Evolutionary conservation across 2,113 vertebrate species (phyloP).

Genomic region (Ceyx margarethae): DNA sequence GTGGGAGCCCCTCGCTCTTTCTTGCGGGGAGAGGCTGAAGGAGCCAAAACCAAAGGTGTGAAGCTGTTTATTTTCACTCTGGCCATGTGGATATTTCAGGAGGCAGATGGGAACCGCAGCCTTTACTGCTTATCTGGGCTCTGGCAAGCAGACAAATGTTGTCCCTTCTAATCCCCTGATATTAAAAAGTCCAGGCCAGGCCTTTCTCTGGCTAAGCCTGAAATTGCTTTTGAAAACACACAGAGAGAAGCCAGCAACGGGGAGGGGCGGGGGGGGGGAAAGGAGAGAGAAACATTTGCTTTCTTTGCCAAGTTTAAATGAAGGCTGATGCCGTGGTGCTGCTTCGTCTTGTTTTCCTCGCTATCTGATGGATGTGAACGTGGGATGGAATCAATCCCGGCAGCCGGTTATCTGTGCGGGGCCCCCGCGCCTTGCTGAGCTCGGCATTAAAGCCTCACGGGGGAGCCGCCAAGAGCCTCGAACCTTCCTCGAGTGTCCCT

Average conservation of each 20-base stretch:
- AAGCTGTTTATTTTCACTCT: constrained; percentile 76
- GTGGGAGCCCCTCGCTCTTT: neutral
- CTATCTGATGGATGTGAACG: constrained; percentile 22
- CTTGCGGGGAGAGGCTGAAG: neutral
- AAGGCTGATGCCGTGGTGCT: constrained; percentile 33
- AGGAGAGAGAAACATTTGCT: neutral
- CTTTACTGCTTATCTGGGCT: constrained; percentile 60
- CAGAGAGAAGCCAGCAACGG: constrained; percentile 29
- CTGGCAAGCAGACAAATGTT: constrained; percentile 67
- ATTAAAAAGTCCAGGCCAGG: constrained; percentile 66
- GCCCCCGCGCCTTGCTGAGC: neutral
- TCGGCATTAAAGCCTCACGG: neutral
- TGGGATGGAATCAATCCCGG: constrained; percentile 10
- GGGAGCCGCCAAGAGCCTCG: neutral
- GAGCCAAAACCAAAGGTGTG: constrained; percentile 60
- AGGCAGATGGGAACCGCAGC: constrained; percentile 59
- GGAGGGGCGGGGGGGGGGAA: neutral
- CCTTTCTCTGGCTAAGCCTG: constrained; percentile 46
- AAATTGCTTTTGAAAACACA: neutral
- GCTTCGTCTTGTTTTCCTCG: constrained; percentile 57
- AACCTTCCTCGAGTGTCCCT: neutral
- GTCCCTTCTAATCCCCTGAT: constrained; percentile 62
- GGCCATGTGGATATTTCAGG: constrained; percentile 63
- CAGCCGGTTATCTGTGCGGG: constrained; percentile 19
- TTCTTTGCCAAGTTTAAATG: constrained; percentile 51